Base-by-base conservation (phyloP, 2,113 vertebrate species). In the Myiopsitta monachus region DNA sequence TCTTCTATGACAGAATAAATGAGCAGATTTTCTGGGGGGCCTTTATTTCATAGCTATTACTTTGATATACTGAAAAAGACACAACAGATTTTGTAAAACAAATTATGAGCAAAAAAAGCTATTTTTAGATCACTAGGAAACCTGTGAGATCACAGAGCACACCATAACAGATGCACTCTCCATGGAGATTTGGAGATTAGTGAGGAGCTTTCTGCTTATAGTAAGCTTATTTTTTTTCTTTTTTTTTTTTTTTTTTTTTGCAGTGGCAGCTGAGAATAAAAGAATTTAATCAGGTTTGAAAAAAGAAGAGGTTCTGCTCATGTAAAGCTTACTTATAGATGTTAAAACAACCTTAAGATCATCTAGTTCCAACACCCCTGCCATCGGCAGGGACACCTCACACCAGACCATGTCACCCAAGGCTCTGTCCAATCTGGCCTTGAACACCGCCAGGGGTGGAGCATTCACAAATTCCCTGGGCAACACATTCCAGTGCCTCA, bases 81-180 rank as follows among this genome's bases (percentile, higher is more conserved):
- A 72, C 67, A 62, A 61, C 7, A 23, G 18, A 1, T 41, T 83
- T 92, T 81, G 36, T 5, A 46, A 77, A 80, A 70, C 39, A 76
- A 91, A 75, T 36, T 36, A 36, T 38, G 59, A 83, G 17, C 11
- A 91, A 91, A 84, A 82, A 78, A 62, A 13, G 21, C 55, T 76
- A 91, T 85, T 92, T 93, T 95, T 94, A 91, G 87, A 86, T 91
- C 36, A 78, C 54, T 81, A 88, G n/a, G 21, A 83, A 95, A 91
- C 77, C 63, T 46, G 0, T 51, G 74, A 83, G 92, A 96, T 94
- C 84, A 95, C 94, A 94, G 72, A 47, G 22, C 72, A 16, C 68
- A 72, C 77, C 51, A 51, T 62, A 93, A 59, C 81, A 85, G 88
- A 92, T 78, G 61, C 17, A 46, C 91, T 90, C 81, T 90, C 91